Conservation (phyloP, 2,113 vertebrate species). For the Pagrus major region DNA sequence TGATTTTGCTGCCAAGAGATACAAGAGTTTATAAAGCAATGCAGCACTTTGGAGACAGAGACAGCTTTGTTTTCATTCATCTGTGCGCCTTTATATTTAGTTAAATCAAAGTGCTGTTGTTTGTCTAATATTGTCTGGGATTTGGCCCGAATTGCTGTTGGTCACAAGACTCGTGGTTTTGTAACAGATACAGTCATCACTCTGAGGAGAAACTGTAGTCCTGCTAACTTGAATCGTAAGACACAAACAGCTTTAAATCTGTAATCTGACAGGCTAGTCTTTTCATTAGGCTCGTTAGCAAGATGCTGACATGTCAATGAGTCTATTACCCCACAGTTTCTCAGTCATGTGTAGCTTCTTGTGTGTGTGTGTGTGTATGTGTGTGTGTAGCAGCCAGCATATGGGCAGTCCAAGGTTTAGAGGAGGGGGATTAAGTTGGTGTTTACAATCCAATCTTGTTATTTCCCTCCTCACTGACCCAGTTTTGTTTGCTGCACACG, state of each 20-base stretch:
- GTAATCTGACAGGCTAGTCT: constrained; percentile 27
- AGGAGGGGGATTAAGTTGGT: constrained; percentile 47
- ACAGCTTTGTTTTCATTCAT: background rate
- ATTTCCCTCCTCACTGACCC: constrained; percentile 29
- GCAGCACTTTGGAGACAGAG: background rate
- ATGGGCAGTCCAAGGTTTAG: constrained; percentile 51
- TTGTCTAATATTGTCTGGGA: background rate
- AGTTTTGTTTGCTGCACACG: constrained; percentile 9
- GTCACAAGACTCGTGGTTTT: background rate
- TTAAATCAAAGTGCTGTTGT: background rate
- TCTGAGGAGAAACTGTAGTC: background rate
- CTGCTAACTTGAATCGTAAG: background rate
- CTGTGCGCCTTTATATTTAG: background rate
- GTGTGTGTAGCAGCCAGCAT: constrained; percentile 36
- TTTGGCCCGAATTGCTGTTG: background rate
- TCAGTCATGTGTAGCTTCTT: constrained; percentile 5
- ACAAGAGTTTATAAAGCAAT: background rate
- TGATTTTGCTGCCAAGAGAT: background rate
- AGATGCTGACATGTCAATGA: constrained; percentile 16
- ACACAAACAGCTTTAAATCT: constrained; percentile 28
- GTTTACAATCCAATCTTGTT: constrained; percentile 24
- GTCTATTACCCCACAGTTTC: constrained; percentile 6
- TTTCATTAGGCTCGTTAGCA: constrained; percentile 29
- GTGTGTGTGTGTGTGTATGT: constrained; percentile 21
- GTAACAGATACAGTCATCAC: background rate